Conservation (phyloP, 2,888 invertebrate genomes). For the Craniophora ligustri region DNA sequence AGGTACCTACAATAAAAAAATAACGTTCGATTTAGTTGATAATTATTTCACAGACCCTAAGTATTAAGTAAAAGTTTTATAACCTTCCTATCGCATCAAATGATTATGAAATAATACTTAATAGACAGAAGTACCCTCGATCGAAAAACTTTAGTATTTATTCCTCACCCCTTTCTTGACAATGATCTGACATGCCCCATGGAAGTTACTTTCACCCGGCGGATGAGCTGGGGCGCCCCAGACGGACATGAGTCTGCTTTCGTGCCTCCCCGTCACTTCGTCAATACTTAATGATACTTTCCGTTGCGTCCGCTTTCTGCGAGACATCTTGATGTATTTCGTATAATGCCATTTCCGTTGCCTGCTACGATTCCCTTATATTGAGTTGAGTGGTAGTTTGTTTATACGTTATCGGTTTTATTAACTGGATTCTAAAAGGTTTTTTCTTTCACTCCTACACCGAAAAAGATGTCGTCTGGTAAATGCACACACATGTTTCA, state of each 20-base stretch:
- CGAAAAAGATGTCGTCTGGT: too few relatives aligned
- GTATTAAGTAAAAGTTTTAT: too few relatives aligned
- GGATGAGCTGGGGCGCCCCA: slow-evolving; percentile 39
- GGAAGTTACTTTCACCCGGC: slow-evolving; percentile 35
- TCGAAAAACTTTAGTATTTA: background rate
- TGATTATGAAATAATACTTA: too few relatives aligned
- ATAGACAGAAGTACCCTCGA: background rate
- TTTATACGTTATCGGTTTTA: background rate
- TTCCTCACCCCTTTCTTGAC: slow-evolving; percentile 18
- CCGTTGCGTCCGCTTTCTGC: slow-evolving; percentile 56
- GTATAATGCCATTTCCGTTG: slow-evolving; percentile 49
- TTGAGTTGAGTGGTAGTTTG: slow-evolving; percentile 13
- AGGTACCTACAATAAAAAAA: too few relatives aligned
- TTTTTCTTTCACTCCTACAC: too few relatives aligned
- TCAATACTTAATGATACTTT: slow-evolving; percentile 69
- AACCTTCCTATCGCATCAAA: too few relatives aligned
- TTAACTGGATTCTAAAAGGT: too few relatives aligned
- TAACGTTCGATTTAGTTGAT: too few relatives aligned
- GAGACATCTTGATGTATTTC: slow-evolving; percentile 48
- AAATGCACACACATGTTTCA: too few relatives aligned
- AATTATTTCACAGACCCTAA: too few relatives aligned
- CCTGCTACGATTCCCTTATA: slow-evolving; percentile 17
- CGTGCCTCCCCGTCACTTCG: slow-evolving; percentile 56
- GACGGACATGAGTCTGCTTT: slow-evolving; percentile 70
- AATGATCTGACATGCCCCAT: slow-evolving; percentile 20